Base-by-base conservation (phyloP, 2,888 invertebrate genomes). In the Diplazon laetatorius region DNA sequence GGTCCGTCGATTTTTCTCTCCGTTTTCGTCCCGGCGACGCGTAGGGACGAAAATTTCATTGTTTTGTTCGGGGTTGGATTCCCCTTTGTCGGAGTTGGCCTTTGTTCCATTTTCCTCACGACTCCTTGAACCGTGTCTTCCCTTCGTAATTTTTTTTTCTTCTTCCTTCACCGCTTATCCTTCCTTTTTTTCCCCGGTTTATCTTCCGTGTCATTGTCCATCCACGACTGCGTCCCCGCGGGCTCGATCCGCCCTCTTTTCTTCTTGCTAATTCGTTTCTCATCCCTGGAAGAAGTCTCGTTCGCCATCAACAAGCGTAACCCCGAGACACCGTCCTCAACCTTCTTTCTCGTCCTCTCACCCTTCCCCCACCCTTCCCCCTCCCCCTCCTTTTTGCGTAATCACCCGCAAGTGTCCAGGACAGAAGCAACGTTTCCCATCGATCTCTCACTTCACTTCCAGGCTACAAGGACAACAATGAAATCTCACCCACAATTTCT, bases 111-210 rank as follows among this genome's bases (percentile, higher is more conserved):
- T 48, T 48, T 4, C 46, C 9, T 4, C 20, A 12, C 46, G 8
- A 18, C 46, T 20, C 16, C 46, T 48, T 48, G 18, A 48, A 48
- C 9, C 46, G 20, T 48, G 16, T 48, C 20, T 20, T 20, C 0
- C 44, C 46, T 8, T 9, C 1, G 46, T 20, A 18, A 48, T 48
- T 48, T 48, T 18, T 48, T 48, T 18, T 48, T 20, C 18, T 4
- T 1, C 46, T 10, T 48, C 46, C 18, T 48, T 48, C n/a, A n/a
- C n/a, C n/a, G n/a, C n/a, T n/a, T n/a, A n/a, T n/a, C n/a, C n/a
- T n/a, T 48, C 46, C 2, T 48, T 48, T 46, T 48, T 48, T 18
- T 16, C 46, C 46, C n/a, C n/a, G n/a, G 46, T 48, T 48, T 48
- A 48, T 48, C 46, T 48, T 48, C 46, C 18, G 14, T 42, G 42